Evolutionary conservation across 2,888 invertebrate species (phyloP).

Genomic region (Latrodectus hesperus): DNA sequence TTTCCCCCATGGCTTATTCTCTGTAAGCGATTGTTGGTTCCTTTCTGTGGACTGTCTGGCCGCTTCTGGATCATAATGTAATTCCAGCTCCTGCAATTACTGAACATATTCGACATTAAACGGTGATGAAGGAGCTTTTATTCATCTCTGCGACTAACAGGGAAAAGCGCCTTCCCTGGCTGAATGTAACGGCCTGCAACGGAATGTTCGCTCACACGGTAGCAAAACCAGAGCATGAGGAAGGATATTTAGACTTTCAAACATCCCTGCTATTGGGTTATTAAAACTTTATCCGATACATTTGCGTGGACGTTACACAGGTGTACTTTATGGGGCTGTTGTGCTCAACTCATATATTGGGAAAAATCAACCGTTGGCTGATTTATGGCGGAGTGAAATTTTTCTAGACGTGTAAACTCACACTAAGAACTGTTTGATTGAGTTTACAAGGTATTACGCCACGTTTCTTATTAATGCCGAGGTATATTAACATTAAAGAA

Average conservation of each 20-base stretch:
- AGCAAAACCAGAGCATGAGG: slow-evolving; percentile 9
- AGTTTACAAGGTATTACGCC: not conserved
- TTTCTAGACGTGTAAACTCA: not conserved
- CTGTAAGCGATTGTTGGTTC: not conserved
- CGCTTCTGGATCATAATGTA: slow-evolving; percentile 33
- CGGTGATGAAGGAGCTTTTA: slow-evolving; percentile 45
- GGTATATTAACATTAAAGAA: no score
- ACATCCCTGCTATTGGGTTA: not conserved
- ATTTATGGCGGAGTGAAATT: not conserved
- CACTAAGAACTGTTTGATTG: not conserved
- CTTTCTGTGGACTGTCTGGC: not conserved
- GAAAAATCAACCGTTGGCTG: not conserved
- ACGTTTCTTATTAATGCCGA: no score
- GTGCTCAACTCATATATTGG: not conserved
- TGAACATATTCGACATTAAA: slow-evolving; percentile 52
- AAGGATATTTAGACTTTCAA: slow-evolving; percentile 20
- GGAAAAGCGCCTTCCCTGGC: not conserved
- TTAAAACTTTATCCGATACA: slow-evolving; percentile 35
- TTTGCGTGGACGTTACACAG: slow-evolving; percentile 11
- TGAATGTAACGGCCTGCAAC: slow-evolving; percentile 13
- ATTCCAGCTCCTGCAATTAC: slow-evolving; percentile 47
- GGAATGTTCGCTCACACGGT: slow-evolving; percentile 34
- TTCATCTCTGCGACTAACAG: slow-evolving; percentile 24
- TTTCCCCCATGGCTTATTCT: not conserved
- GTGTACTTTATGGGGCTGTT: not conserved